These are phyloP conservation scores for Tenebrosternarchus preto DNA, from an alignment of 2,113 vertebrate species.

Conservation along the genomic window DNA sequence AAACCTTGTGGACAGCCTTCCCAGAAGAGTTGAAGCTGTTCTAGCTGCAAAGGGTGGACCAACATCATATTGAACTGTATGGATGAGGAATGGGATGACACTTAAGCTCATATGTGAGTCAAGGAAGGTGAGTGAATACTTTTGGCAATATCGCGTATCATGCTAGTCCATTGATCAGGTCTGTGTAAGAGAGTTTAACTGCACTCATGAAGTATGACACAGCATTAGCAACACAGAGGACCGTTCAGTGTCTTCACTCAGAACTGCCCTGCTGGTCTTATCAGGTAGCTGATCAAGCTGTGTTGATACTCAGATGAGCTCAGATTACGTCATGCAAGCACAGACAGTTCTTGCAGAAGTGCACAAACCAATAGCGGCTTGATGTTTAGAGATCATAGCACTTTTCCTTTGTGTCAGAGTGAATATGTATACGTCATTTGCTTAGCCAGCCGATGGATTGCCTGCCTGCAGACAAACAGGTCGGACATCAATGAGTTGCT, in stretches of 20 bases:
- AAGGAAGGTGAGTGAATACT: not conserved
- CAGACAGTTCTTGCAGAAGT: not conserved
- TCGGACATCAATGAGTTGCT: slow-evolving; percentile 47
- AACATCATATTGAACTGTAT: too few species aligned
- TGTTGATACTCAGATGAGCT: not conserved
- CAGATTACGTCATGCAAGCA: not conserved
- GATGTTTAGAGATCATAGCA: not conserved
- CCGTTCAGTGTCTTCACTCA: not conserved
- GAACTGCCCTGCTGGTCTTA: not conserved
- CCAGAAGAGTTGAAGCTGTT: too few species aligned
- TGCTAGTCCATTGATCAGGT: not conserved
- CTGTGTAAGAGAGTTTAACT: not conserved
- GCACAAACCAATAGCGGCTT: not conserved
- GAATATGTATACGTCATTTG: slow-evolving; percentile 37
- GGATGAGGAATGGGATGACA: too few species aligned
- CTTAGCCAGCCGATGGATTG: slow-evolving; percentile 51
- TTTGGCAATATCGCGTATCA: not conserved
- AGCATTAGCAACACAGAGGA: not conserved
- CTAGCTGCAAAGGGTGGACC: too few species aligned
- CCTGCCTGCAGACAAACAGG: slow-evolving; percentile 52
- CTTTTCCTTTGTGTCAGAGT: not conserved
- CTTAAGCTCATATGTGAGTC: too few species aligned
- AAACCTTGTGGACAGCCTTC: too few species aligned
- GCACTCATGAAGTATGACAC: not conserved
- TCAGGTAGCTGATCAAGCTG: not conserved